phyloP scores from a whole-genome alignment of 2,888 invertebrate genomes.

The Dorcus parallelipipedus region DNA sequence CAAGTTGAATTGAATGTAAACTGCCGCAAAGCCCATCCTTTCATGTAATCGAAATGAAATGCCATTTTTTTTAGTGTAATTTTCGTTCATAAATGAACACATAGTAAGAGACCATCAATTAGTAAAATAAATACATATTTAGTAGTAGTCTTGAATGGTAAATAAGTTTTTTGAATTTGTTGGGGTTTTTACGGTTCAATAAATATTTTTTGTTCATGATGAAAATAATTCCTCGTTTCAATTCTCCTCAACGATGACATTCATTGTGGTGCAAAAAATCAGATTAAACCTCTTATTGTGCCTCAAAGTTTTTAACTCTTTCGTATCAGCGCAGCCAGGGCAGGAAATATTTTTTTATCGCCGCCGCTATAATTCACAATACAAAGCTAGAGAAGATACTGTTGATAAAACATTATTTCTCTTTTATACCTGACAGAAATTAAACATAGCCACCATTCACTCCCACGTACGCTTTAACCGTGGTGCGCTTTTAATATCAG shows the following conservation, averaged over 20 bases:
- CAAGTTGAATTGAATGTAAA: too few relatives aligned
- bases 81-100: too few relatives aligned
- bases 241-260: not conserved
- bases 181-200: not conserved
- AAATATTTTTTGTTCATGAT: not conserved
- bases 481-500: constrained; percentile 14
- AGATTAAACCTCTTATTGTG: constrained; percentile 14
- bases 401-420: constrained; percentile 31
- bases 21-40: not conserved
- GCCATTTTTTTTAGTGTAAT: too few relatives aligned
- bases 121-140: too few relatives aligned
- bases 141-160: too few relatives aligned
- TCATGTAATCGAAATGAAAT: not conserved
- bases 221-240: not conserved
- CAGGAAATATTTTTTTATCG: constrained; percentile 15
- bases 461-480: constrained; percentile 24
- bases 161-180: not conserved
- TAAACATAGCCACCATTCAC: constrained; percentile 36
- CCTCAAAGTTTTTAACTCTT: constrained; percentile 10
- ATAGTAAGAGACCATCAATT: too few relatives aligned
- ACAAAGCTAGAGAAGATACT: constrained; percentile 25
- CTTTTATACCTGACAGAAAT: constrained; percentile 34
- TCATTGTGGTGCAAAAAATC: constrained; percentile 3
- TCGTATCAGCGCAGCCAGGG: constrained; percentile 3
- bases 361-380: constrained; percentile 10